phyloP scores from a whole-genome alignment of 2,113 vertebrate species.

The Mesitornis unicolor region DNA sequence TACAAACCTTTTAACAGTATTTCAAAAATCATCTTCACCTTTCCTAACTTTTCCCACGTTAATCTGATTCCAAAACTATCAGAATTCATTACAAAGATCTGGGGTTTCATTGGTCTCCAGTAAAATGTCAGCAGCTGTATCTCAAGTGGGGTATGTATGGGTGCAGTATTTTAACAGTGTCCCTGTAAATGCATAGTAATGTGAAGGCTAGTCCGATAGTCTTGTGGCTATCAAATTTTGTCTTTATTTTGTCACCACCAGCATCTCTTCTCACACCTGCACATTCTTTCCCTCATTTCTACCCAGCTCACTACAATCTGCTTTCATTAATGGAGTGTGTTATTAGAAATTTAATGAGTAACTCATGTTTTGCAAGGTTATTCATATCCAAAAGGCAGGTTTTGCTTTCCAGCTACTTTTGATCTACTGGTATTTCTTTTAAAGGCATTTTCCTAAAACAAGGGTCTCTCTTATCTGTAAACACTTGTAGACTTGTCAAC shows the following conservation, averaged over 20 bases:
- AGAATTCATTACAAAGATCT: not conserved
- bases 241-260: not conserved
- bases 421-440: not conserved
- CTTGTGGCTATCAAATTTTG: not conserved
- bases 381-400: not conserved
- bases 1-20: not conserved
- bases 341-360: not conserved
- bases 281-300: not conserved
- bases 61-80: not conserved
- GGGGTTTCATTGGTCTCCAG: not conserved
- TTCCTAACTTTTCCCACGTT: not conserved
- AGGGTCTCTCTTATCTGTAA: not conserved
- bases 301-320: not conserved
- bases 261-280: not conserved
- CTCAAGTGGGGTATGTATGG: not conserved
- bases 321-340: not conserved
- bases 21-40: not conserved
- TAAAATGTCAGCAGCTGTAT: not conserved
- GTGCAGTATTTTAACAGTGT: not conserved
- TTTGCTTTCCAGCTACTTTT: not conserved
- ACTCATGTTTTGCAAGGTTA: not conserved
- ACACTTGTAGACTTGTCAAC: not conserved
- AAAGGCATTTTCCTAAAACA: not conserved
- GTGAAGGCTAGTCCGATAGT: not conserved
- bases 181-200: not conserved